A percentile compares a stretch with the other conserved stretches of the same genome.
These are phyloP conservation scores for Zoanthus sociatus DNA, from an alignment of 92 coral and sea anemone species.

Conservation along the genomic window DNA sequence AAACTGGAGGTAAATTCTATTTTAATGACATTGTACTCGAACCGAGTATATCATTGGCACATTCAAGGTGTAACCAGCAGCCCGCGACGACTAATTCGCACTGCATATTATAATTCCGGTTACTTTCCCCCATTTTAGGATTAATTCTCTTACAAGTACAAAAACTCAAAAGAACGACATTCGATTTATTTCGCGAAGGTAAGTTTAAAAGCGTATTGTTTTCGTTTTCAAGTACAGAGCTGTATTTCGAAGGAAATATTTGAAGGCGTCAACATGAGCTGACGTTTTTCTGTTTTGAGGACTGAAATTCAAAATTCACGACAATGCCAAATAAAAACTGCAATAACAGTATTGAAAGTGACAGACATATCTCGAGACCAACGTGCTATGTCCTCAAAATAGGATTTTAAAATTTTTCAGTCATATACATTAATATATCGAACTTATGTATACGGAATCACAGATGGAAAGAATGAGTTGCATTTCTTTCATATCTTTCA, in stretches of 20 bases:
- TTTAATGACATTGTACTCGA: conserved; percentile 29
- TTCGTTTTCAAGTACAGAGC: neutral
- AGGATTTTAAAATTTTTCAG: too few species aligned
- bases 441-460: too few species aligned
- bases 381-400: too few species aligned
- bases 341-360: neutral
- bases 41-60: conserved; percentile 39
- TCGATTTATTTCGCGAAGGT: conserved; percentile 34
- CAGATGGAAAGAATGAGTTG: too few species aligned
- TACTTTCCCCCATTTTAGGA: conserved; percentile 19
- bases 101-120: conserved; percentile 34
- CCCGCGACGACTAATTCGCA: conserved; percentile 21
- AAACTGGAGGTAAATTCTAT: conserved; percentile 33
- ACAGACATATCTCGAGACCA: too few species aligned
- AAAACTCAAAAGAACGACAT: neutral
- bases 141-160: conserved; percentile 25
- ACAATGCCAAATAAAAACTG: neutral
- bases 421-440: too few species aligned
- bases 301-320: neutral
- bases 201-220: neutral
- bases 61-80: conserved; percentile 8
- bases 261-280: conserved; percentile 27
- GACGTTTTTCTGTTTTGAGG: neutral
- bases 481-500: too few species aligned
- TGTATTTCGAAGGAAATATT: neutral